Base-by-base conservation (phyloP, 2,113 vertebrate species). In the Engystomops pustulosus region DNA sequence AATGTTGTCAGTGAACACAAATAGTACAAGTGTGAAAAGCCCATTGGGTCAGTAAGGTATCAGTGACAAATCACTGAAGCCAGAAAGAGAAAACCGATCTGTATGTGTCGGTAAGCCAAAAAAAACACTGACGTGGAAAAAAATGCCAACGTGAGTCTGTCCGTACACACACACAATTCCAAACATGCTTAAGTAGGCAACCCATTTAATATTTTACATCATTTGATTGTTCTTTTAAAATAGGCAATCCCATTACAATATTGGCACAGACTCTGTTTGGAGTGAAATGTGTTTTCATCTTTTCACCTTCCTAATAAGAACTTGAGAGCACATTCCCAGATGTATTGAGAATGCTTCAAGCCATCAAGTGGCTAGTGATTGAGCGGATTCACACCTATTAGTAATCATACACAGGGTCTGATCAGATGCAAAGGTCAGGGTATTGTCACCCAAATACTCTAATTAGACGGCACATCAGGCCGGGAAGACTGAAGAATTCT, bases 381-480 rank as follows among this genome's bases (percentile, higher is more conserved):
- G 18, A 36, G 30, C 27, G 3, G 14, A 77, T 77, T 53, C 20
- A 38, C 27, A 55, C 76, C 45, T 44, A 62, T 79, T 44, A 79
- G 36, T 65, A 58, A 27, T n/a, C n/a, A 62, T 76, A 55, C 47
- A 65, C 17, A 44, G 18, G 76, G 53, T 25, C 30, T 20, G 34
- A 65, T 65, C 55, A 62, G 76, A 79, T 65, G 20, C 53, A 62
- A 79, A 79, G 76, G 76, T 79, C 76, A 79, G n/a, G 44, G 27
- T 38, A 77, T 55, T 77, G 55, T 45, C 76, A 45, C 15, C 23
- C 55, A 18, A 62, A 45, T 25, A 11, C 76, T 60, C 76, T 79
- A 60, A 79, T 65, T 62, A 65, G 55, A 79, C 23, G 44, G 76
- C 36, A 23, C 74, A 23, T 55, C 51, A 44, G 34, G 8, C 30